Base-by-base conservation (phyloP, 2,888 invertebrate genomes). In the Pachydiplax longipennis region DNA sequence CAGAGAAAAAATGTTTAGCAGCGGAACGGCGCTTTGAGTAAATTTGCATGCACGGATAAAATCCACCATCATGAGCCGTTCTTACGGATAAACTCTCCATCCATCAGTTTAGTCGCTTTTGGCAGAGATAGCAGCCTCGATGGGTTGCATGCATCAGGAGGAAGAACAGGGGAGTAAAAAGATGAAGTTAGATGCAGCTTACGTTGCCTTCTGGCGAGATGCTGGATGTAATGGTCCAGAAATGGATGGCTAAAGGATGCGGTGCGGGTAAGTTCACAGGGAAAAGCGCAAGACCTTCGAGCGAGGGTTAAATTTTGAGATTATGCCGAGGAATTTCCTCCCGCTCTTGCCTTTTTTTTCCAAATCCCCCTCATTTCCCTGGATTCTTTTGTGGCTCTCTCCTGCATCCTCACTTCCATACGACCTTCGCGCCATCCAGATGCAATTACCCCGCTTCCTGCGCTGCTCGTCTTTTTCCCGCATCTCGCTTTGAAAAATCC, bases 201-300 rank as follows among this genome's bases (percentile, higher is more conserved):
- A 53, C 53, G 83, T 83, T 83, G 53, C 83, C 83, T 83, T 48
- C 83, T 58, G 58, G 44, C 53, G 83, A 83, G 58, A 58, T 83
- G 58, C 83, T 31, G 58, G 83, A 58, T 53, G 83, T 83, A 83
- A 83, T 83, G 83, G 83, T 25, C 83, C 83, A 83, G 83, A 83
- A 83, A 58, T 83, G 83, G 58, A 58, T 83, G 53, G 83, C 31
- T 31, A 25, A 31, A 73, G 73, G 73, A 25, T 73, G 73, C 13
- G 1, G 53, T 25, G 73, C 25, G 73, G 73, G 61, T 61, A 61
- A 61, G n/a, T 73, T 31, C 25, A n/a, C 5, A n/a, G 65, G 25
- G 73, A 25, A 73, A 73, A 73, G 31, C 73, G 73, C 73, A 31
- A 73, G 73, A 73, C 65, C 65, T 25, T 22, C n/a, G n/a, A 48